Evolutionary conservation across 2,113 vertebrate genomes (phyloP).

Genomic region (Eudyptes chrysolophus): DNA sequence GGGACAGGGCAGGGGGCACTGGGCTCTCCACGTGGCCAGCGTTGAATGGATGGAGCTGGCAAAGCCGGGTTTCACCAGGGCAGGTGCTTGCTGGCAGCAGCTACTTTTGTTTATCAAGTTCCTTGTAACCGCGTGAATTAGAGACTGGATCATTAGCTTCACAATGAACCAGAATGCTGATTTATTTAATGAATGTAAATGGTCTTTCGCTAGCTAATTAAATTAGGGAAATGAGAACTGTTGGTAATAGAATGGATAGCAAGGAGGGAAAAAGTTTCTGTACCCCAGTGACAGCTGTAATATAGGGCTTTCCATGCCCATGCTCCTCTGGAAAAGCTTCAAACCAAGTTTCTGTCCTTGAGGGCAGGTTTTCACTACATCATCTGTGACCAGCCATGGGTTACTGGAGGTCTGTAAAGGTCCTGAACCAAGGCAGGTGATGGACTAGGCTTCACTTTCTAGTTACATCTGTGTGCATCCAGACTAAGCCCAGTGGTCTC

Average conservation of each 20-base stretch:
- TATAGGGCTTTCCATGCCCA: background rate
- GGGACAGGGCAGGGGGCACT: background rate
- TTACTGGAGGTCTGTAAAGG: background rate
- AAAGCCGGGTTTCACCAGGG: background rate
- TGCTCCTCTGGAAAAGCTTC: background rate
- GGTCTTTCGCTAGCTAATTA: conserved; percentile 43
- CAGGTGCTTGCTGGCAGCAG: background rate
- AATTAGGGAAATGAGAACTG: conserved; percentile 59
- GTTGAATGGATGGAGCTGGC: background rate
- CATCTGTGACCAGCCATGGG: background rate
- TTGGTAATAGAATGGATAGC: background rate
- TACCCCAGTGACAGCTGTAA: background rate
- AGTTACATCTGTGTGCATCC: background rate
- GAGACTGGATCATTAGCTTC: conserved; percentile 56
- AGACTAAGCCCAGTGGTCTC: background rate
- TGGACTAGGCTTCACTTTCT: background rate
- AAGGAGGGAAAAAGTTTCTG: conserved; percentile 5
- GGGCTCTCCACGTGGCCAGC: background rate
- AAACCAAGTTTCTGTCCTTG: background rate
- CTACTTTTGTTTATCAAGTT: conserved; percentile 45
- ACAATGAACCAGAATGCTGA: conserved; percentile 60
- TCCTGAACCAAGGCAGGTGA: background rate
- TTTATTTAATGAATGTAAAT: conserved; percentile 67
- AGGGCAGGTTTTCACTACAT: background rate
- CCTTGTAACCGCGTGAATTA: conserved; percentile 20